Evolutionary conservation across 2,888 invertebrate species (phyloP), one percentile per base, ranked within the genome.

Genomic region (Galerucella nymphaeae): DNA sequence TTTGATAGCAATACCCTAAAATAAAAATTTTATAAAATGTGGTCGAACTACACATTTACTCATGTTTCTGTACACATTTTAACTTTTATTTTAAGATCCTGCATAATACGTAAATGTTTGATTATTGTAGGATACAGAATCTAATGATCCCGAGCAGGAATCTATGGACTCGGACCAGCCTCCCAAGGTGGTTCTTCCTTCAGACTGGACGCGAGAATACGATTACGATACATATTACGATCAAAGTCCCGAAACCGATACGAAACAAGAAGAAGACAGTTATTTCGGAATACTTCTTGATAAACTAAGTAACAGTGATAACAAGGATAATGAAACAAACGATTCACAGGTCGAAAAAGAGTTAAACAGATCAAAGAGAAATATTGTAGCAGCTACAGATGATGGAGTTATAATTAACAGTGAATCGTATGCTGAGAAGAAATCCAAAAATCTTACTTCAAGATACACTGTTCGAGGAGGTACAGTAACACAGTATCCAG

Each of bases 401-500:
- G 84, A 84, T 80, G 87, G 87, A 55, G 80, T 87, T 70, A 80
- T 84, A n/a, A 81, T 85, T 58, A 83, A 85, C 71, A 80, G 83
- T 68, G 87, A 85, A 75, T 84, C 86, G 18, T 86, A 86, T 72
- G 83, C 83, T 2, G 80, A 82, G 41, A 78, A 73, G 18, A 81
- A 79, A 75, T 72, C 76, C 14, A 80, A 72, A 59, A 81, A 80
- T 69, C 72, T 75, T 58, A 81, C 79, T 57, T 53, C 57, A 6
- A 61, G 30, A 18, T 64, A 70, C 38, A 55, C 61, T 41, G 62
- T 59, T 9, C 66, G 58, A 23, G 75, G 72, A 9, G 66, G 66
- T 23, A 66, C 73, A 30, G 76, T 72, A 9, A 72, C 75, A 55
- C 67, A 67, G 13, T 58, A 63, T 42, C 76, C 75, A 45, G 75